Percentiles rank a stretch among this genome's conserved stretches.
Conservation (phyloP, 2,888 invertebrate species). For the Panzeria rudis region DNA sequence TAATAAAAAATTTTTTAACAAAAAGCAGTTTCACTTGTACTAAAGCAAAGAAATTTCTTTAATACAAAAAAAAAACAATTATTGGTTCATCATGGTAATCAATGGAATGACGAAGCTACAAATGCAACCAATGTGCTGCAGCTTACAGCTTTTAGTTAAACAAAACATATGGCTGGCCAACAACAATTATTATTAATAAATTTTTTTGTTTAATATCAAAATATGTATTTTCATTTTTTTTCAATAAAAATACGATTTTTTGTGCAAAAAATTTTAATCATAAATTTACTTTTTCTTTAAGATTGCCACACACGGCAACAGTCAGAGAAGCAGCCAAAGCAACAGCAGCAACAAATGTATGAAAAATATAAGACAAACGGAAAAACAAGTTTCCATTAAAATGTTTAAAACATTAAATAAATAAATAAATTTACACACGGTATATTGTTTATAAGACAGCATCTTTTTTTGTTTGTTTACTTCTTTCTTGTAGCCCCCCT, state of each 20-base stretch:
- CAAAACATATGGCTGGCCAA: constrained; percentile 36
- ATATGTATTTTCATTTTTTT: constrained; percentile 36
- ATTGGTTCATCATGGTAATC: constrained; percentile 64
- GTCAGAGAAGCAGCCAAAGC: background rate
- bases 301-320: constrained; percentile 51
- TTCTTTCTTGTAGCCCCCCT: constrained; percentile 10
- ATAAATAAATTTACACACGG: constrained; percentile 37
- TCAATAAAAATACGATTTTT: background rate
- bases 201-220: constrained; percentile 11
- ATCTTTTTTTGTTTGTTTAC: constrained; percentile 18
- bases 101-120: constrained; percentile 36
- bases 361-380: constrained; percentile 43
- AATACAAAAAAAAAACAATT: constrained; percentile 52
- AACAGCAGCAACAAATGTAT: constrained; percentile 3
- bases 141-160: background rate
- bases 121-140: background rate
- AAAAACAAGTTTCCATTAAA: constrained; percentile 66
- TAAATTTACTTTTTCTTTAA: constrained; percentile 61
- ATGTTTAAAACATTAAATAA: constrained; percentile 56
- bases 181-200: constrained; percentile 30
- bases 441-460: constrained; percentile 46
- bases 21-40: constrained; percentile 54
- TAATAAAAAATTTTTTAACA: constrained; percentile 16
- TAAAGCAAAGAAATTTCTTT: constrained; percentile 17
- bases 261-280: constrained; percentile 43